These are phyloP conservation scores for Leucoma salicis DNA, from an alignment of 2,888 invertebrate genomes.

Conservation along the genomic window DNA sequence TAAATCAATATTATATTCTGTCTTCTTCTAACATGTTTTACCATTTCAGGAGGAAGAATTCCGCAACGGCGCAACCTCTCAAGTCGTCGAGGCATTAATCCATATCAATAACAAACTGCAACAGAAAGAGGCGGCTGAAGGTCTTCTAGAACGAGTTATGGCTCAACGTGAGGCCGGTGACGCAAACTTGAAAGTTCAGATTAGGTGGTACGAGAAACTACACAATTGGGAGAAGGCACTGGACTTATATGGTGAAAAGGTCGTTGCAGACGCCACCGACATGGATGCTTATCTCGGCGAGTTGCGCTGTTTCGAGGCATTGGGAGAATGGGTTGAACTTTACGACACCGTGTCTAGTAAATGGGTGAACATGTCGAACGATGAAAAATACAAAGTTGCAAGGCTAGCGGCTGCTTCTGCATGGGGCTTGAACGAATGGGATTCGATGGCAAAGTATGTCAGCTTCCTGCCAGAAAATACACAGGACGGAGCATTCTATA, in stretches of 20 bases:
- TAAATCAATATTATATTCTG: background rate
- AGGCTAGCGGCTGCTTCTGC: slow-evolving; percentile 96
- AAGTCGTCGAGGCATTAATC: slow-evolving; percentile 96
- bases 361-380: slow-evolving; percentile 86
- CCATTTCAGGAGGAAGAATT: slow-evolving; percentile 92
- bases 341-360: slow-evolving; percentile 90
- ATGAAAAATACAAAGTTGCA: slow-evolving; percentile 86
- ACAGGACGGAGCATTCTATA: slow-evolving; percentile 97
- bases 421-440: slow-evolving; percentile 98
- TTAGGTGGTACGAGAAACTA: slow-evolving; percentile 99
- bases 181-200: slow-evolving; percentile 81
- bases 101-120: slow-evolving; percentile 99
- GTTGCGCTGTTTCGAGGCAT: slow-evolving; percentile 96
- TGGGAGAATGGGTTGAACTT: slow-evolving; percentile 97
- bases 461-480: slow-evolving; percentile 94
- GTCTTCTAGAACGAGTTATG: slow-evolving; percentile 94
- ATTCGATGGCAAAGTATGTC: slow-evolving; percentile 95
- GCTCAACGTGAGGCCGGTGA: slow-evolving; percentile 87
- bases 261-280: slow-evolving; percentile 85
- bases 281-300: slow-evolving; percentile 93
- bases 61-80: slow-evolving; percentile 89
- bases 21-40: background rate
- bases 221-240: slow-evolving; percentile 99
- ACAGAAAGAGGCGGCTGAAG: slow-evolving; percentile 98
- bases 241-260: slow-evolving; percentile 90